Evolutionary conservation across 2,888 invertebrate species (phyloP).

Genomic region (Sialis lutaria): DNA sequence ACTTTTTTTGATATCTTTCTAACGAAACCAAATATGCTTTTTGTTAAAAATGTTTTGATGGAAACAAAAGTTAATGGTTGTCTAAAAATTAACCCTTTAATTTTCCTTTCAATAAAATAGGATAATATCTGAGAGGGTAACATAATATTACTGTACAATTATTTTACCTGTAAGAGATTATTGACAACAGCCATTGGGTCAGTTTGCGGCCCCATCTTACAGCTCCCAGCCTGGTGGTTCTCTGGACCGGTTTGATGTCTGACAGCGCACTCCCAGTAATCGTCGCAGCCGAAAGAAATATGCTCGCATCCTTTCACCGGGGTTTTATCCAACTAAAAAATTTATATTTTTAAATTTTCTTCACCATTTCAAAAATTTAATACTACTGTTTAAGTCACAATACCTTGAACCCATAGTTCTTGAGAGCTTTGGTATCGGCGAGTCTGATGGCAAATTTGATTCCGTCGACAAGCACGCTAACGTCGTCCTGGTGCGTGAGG

Average conservation of each 20-base stretch:
- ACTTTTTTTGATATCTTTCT: too few species aligned
- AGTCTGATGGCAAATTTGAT: conserved; percentile 60
- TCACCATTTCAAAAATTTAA: too few species aligned
- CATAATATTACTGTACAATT: neutral
- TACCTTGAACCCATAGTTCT: conserved; percentile 15
- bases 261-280: conserved; percentile 41
- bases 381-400: neutral
- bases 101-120: too few species aligned
- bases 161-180: conserved; percentile 19
- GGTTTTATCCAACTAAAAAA: conserved; percentile 39
- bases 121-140: too few species aligned
- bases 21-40: too few species aligned
- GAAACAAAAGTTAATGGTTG: too few species aligned
- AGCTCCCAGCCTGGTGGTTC: conserved; percentile 46
- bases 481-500: conserved; percentile 60
- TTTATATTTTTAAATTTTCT: neutral
- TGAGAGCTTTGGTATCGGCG: conserved; percentile 46
- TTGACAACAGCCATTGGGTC: conserved; percentile 41
- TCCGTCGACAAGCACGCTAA: conserved; percentile 63
- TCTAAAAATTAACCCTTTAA: too few species aligned
- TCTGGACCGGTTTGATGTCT: conserved; percentile 40
- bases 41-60: too few species aligned
- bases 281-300: conserved; percentile 47
- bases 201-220: conserved; percentile 38
- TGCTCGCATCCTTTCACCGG: conserved; percentile 59